Evolutionary conservation across 2,888 invertebrate species (phyloP).

Genomic region (Xanthorhoe spadicearia): DNA sequence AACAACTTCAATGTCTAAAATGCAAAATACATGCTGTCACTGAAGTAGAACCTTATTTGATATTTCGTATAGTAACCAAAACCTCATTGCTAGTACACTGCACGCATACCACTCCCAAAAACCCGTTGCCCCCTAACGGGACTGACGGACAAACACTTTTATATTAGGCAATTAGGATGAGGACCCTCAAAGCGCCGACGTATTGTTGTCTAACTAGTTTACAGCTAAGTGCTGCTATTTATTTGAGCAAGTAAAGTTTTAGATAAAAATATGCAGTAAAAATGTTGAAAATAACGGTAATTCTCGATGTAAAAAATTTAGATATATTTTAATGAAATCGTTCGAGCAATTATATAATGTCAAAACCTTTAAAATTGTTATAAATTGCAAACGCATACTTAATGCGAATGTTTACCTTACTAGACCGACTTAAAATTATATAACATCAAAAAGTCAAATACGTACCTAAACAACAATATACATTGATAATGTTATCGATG

Average conservation of each 20-base stretch:
- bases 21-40: background rate
- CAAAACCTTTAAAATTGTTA: too few relatives aligned
- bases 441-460: background rate
- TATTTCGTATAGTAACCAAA: conserved; percentile 8
- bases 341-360: background rate
- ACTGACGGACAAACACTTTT: conserved; percentile 63
- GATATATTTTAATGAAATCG: background rate
- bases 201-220: conserved; percentile 31
- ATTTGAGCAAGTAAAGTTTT: conserved; percentile 23
- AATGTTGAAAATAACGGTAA: background rate
- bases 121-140: conserved; percentile 72
- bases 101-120: conserved; percentile 51
- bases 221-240: conserved; percentile 11
- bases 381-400: too few relatives aligned
- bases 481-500: conserved; percentile 1
- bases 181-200: conserved; percentile 60
- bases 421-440: background rate
- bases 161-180: conserved; percentile 75
- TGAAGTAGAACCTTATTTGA: background rate
- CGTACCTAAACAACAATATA: background rate
- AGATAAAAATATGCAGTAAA: background rate
- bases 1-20: too few relatives aligned
- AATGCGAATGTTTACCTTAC: too few relatives aligned
- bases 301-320: background rate
- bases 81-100: conserved; percentile 37